A percentile compares a stretch with the other conserved stretches of the same genome.
These are phyloP conservation scores for Cataglyphis cursor DNA, from an alignment of 2,888 invertebrate species.

Conservation along the genomic window DNA sequence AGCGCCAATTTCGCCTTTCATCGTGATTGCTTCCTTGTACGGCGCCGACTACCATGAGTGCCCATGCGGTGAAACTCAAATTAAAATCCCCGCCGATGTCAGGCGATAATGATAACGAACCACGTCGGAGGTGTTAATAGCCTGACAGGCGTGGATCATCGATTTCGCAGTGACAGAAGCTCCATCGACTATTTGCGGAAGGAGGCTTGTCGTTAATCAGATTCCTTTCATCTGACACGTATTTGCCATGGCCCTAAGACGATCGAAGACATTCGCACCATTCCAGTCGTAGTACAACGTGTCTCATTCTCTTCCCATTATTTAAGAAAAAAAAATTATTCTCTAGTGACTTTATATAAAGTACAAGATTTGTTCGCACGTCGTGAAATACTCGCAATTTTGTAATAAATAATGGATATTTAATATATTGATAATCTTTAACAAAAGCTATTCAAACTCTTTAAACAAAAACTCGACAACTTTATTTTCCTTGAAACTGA, in stretches of 20 bases:
- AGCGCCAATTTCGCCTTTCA: conserved; percentile 75
- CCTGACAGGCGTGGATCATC: conserved; percentile 76
- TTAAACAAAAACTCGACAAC: background rate
- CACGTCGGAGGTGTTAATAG: conserved; percentile 72
- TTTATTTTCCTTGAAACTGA: background rate
- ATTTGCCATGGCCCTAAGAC: conserved; percentile 24
- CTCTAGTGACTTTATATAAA: background rate
- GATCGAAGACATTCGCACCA: conserved; percentile 4
- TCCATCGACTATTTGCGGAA: conserved; percentile 54
- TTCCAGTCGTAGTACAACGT: background rate
- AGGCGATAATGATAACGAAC: conserved; percentile 77
- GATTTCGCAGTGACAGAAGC: conserved; percentile 68
- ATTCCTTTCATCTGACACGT: conserved; percentile 47
- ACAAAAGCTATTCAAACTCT: background rate
- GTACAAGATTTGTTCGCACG: background rate
- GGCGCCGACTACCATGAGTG: conserved; percentile 48
- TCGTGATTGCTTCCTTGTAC: conserved; percentile 80
- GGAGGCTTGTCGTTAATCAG: conserved; percentile 58
- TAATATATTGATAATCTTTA: background rate
- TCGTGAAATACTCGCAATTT: background rate
- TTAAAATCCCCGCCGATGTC: conserved; percentile 72
- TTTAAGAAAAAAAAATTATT: background rate
- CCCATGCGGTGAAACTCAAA: conserved; percentile 72
- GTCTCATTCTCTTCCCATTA: background rate
- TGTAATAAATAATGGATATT: background rate